Evolutionary conservation across 37 sponge, comb jelly and placozoan species (phyloP).

Genomic region (Tethya wilhelma): DNA sequence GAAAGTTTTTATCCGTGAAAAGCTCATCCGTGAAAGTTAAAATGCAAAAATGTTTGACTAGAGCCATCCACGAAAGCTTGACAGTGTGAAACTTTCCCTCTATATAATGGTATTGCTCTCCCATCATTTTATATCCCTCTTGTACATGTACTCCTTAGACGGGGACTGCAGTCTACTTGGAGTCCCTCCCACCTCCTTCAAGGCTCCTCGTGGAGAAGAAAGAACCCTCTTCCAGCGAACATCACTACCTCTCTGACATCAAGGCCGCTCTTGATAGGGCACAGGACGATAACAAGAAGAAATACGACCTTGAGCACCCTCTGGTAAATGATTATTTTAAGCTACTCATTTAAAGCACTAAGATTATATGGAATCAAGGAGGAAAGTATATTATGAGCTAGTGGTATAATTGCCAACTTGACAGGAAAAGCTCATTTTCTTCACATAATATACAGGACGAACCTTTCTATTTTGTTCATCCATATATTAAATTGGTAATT

Average conservation of each 20-base stretch:
- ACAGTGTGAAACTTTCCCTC: too few relatives aligned
- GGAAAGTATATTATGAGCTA: too few relatives aligned
- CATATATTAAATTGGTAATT: neutral
- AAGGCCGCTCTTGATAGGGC: neutral
- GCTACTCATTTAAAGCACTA: neutral
- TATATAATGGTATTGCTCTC: too few relatives aligned
- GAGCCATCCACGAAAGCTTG: too few relatives aligned
- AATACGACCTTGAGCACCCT: slow-evolving; percentile 17
- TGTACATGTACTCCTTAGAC: slow-evolving; percentile 31
- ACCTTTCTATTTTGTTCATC: too few relatives aligned
- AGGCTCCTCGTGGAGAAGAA: neutral
- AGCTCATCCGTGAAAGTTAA: too few relatives aligned
- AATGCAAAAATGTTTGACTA: too few relatives aligned
- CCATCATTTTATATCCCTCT: neutral
- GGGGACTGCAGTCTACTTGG: slow-evolving; percentile 78
- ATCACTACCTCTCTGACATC: neutral
- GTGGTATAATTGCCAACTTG: too few relatives aligned
- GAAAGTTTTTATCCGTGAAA: too few relatives aligned
- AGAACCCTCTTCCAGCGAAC: neutral
- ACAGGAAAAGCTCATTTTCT: too few relatives aligned
- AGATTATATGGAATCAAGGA: neutral
- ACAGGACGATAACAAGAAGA: slow-evolving; percentile 39
- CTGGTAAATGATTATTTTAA: slow-evolving; percentile 15
- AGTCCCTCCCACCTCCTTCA: slow-evolving; percentile 73
- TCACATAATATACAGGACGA: too few relatives aligned